These are phyloP conservation scores for Brachymystax lenok DNA, from an alignment of 2,797 vertebrate species.

Conservation along the genomic window DNA sequence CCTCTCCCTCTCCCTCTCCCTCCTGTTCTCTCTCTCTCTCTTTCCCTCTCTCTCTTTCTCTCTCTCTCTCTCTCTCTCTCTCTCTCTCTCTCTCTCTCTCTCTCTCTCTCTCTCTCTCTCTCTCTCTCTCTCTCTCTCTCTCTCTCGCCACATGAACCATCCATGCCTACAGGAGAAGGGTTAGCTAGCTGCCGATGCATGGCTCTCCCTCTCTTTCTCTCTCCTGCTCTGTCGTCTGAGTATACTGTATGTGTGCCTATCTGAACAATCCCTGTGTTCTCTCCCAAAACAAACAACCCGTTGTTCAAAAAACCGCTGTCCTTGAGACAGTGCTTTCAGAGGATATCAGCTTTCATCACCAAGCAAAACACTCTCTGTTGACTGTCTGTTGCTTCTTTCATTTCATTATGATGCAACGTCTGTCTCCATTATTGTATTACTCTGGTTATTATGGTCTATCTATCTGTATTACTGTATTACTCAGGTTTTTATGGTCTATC, in stretches of 20 bases:
- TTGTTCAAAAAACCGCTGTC: not conserved
- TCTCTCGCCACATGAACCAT: not conserved
- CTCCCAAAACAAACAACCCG: not conserved
- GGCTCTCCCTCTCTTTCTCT: not conserved
- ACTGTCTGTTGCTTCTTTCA: not conserved
- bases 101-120: not conserved
- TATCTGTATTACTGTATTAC: no score
- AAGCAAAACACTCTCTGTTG: not conserved
- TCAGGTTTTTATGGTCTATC: no score
- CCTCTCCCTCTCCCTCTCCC: not conserved
- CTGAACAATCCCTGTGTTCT: not conserved
- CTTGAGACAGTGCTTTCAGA: conserved; percentile 1
- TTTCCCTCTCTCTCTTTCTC: not conserved
- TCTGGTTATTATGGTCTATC: no score
- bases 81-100: no score
- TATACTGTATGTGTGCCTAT: not conserved
- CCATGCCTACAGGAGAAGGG: not conserved
- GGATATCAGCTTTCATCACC: not conserved
- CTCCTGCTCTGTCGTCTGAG: not conserved
- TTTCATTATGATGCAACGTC: not conserved
- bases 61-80: not conserved
- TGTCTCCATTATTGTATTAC: no score
- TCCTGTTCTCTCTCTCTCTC: not conserved
- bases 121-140: not conserved
- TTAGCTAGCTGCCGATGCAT: not conserved